A percentile compares a stretch with the other conserved stretches of the same genome.
These are phyloP conservation scores for Ypsolopha sequella DNA, from an alignment of 2,888 invertebrate genomes.

Conservation along the genomic window DNA sequence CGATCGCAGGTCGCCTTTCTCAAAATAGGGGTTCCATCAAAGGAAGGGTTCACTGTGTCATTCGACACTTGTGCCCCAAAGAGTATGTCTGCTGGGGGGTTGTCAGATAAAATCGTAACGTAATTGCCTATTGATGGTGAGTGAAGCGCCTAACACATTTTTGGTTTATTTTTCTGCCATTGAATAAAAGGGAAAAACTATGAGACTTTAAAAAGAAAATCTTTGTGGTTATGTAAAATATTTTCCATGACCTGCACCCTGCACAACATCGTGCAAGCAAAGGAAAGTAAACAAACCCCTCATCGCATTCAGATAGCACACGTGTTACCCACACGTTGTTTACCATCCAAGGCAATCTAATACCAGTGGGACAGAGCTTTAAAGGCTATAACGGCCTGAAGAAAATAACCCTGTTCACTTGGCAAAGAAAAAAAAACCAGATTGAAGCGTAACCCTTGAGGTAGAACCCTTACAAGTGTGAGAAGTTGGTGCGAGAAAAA, in stretches of 20 bases:
- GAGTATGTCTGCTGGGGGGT: conserved; percentile 42
- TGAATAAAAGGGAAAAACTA: too few relatives aligned
- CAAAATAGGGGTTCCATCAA: conserved; percentile 10
- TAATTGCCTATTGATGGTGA: conserved; percentile 42
- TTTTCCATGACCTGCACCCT: background rate
- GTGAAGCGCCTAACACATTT: conserved; percentile 10
- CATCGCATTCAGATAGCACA: conserved; percentile 3
- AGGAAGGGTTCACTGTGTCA: conserved; percentile 60
- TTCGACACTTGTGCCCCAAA: conserved; percentile 62
- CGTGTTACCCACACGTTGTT: conserved; percentile 4
- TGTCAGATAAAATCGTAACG: conserved; percentile 48
- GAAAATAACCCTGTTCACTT: background rate
- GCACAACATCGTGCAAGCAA: conserved; percentile 1
- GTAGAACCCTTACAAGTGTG: conserved; percentile 1
- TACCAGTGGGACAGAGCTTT: background rate
- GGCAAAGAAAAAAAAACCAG: background rate
- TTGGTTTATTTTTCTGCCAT: background rate
- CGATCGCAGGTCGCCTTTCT: background rate
- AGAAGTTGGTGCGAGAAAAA: background rate
- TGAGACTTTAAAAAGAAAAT: too few relatives aligned
- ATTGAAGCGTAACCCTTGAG: conserved; percentile 2
- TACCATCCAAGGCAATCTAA: background rate
- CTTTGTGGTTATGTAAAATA: too few relatives aligned
- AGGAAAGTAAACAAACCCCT: conserved; percentile 4
- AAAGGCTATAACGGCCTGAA: background rate